A percentile compares a stretch with the other conserved stretches of the same genome.
phyloP scores from a whole-genome alignment of 2,888 invertebrate genomes.

The Agrochola lota region DNA sequence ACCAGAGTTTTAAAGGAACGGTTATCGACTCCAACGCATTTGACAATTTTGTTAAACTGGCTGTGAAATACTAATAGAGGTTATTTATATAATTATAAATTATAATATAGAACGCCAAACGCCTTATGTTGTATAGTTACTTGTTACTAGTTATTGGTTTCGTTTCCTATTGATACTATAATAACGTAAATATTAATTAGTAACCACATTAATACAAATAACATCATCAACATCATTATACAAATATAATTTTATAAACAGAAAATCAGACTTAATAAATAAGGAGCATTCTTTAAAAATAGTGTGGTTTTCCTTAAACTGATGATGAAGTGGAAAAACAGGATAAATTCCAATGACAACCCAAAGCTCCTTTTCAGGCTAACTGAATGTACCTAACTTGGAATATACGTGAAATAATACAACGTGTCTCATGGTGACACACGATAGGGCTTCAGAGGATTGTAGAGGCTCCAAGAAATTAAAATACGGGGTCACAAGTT shows the following conservation, averaged over 20 bases:
- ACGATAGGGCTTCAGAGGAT: not conserved
- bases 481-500: no score
- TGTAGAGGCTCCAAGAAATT: not conserved
- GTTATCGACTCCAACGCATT: constrained; percentile 28
- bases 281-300: not conserved
- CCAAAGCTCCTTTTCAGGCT: not conserved
- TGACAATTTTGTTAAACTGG: constrained; percentile 13
- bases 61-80: constrained; percentile 14
- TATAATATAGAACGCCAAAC: no score
- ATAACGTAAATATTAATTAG: not conserved
- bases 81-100: constrained; percentile 1
- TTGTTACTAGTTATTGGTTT: not conserved
- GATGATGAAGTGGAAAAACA: constrained; percentile 43
- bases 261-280: not conserved
- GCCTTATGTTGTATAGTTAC: not conserved
- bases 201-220: not conserved
- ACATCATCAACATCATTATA: no score
- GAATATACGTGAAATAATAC: constrained; percentile 15
- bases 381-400: not conserved
- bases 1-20: constrained; percentile 21
- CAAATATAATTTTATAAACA: constrained; percentile 1
- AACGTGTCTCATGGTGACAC: not conserved
- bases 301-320: constrained; percentile 45
- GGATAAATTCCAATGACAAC: constrained; percentile 43
- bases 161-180: not conserved